Evolutionary conservation across 2,113 vertebrate species (phyloP), one percentile per base, ranked within the genome.

Genomic region (Gambusia holbrooki): DNA sequence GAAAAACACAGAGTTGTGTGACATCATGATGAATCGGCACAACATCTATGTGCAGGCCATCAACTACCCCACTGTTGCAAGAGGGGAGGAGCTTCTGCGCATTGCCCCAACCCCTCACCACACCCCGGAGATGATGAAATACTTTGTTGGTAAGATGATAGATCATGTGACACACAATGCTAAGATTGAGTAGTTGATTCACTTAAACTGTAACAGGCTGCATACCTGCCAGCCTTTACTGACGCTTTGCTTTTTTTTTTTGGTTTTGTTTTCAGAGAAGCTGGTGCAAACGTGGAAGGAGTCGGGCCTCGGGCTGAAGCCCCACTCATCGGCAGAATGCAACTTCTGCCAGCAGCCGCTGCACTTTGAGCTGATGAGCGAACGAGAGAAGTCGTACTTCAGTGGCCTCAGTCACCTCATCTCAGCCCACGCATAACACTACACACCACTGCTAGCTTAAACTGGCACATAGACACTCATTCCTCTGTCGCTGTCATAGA

Each of bases 41-140:
- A 97, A 97, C 90, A 96, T 99, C 90, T 99, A 99, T 0, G 97
- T 99, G 66, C 98, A 99, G 83, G 98, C 98, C 33, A 99, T 99
- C 87, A 99, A 99, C 80, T 98, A 98, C 82, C 98, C 97, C 0
- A 99, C 98, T 0, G 98, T 99, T 13, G 95, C 97, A 4, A 95
- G 94, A 0, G 97, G 98, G 33, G 96, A 98, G 5, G 98, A 99
- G 85, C 96, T 99, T 29, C 94, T 99, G 62, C 95, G 97, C 22
- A 98, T 98, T 2, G 98, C 98, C 3, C 97, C 98, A 4, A 99
- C 97, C 0, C 98, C 98, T 7, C 97, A 98, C 77, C 98, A 99
- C 91, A 97, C 95, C 0, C 98, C 98, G 0, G 97, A 98, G 93
- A 99, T 99, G 98, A 99, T 99, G 97, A 95, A 86, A 80, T 97